Evolutionary conservation across 64 coral and sea anemone genomes (phyloP), one percentile per base, ranked within the genome.

Genomic region (Montipora capricornis): DNA sequence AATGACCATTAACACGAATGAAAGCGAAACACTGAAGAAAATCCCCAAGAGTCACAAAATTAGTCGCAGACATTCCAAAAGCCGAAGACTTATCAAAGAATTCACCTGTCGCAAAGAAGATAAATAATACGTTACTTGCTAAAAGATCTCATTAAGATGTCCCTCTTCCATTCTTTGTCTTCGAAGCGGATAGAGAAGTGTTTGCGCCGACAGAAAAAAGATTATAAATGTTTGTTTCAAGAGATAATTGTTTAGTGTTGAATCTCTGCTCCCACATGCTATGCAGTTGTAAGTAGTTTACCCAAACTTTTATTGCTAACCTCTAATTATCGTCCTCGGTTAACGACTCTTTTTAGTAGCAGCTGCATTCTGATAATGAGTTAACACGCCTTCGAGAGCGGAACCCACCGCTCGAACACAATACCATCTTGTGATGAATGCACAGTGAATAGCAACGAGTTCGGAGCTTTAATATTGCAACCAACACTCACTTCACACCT

Each of bases 401-500:
- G 19, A 47, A 19, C 82, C 82, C 46, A 17, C 64, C 82, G 82
- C 20, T 85, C 12, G 45, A 44, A 68, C 17, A 85, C 82, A 85
- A 85, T 70, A 13, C 61, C 4, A 45, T 71, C 46, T 71, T 85
- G 55, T 67, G 13, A 11, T 83, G 37, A 57, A 57, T 57, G 11
- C 53, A 57, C 6, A 57, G 6, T 57, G 82, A 85, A 85, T 85
- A 85, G 82, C 29, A 66, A 85, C 73, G 67, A 85, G 26, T 49
- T 20, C 46, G 59, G 45, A 85, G 66, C 44, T 8, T 66, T 85
- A 85, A 85, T 85, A 70, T 71, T 85, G 47, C 48, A 69, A 20
- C 64, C 44, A 49, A 85, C 82, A 71, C 62, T 85, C 44, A 49
- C 44, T 85, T 85, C 62, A 85, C 82, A 85, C 82, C 82, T 85